Evolutionary conservation across 2,888 invertebrate species (phyloP).

Genomic region (Cecidostiba fungosa): DNA sequence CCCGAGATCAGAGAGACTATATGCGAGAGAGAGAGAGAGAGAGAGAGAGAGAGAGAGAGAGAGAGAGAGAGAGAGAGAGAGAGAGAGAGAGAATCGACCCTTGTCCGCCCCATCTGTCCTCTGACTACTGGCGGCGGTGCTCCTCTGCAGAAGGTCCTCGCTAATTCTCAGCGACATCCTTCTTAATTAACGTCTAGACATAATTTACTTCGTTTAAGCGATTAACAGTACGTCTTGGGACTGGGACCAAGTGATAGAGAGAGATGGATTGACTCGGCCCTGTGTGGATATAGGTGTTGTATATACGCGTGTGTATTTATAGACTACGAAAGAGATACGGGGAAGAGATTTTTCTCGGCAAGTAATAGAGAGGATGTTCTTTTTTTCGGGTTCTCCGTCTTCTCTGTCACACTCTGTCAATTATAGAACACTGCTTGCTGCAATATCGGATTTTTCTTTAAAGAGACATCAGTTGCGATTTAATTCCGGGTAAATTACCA

Average conservation of each 20-base stretch:
- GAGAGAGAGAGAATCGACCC: slow-evolving; percentile 42
- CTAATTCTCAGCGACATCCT: slow-evolving; percentile 69
- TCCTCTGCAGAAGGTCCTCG: slow-evolving; percentile 22
- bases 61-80: not conserved
- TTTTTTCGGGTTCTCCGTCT: slow-evolving; percentile 1
- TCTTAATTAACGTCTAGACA: slow-evolving; percentile 72
- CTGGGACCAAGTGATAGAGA: slow-evolving; percentile 55
- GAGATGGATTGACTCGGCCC: slow-evolving; percentile 55
- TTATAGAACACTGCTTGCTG: not conserved
- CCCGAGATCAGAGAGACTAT: slow-evolving; percentile 5
- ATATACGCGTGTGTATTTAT: not conserved
- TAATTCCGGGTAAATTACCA: not conserved
- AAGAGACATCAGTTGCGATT: not conserved
- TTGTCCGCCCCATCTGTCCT: slow-evolving; percentile 62
- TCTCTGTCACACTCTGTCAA: slow-evolving; percentile 31
- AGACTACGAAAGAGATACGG: not conserved
- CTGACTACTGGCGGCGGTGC: slow-evolving; percentile 31
- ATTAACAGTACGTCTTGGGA: slow-evolving; percentile 65
- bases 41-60: not conserved
- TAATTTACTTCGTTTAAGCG: slow-evolving; percentile 67
- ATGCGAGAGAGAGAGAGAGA: not conserved
- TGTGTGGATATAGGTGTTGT: not conserved
- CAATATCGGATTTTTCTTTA: not conserved
- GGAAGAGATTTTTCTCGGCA: slow-evolving; percentile 21
- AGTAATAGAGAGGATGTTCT: not conserved